phyloP scores from a whole-genome alignment of 1,140 invertebrate species.

The Pseudomyrmex pallidus region DNA sequence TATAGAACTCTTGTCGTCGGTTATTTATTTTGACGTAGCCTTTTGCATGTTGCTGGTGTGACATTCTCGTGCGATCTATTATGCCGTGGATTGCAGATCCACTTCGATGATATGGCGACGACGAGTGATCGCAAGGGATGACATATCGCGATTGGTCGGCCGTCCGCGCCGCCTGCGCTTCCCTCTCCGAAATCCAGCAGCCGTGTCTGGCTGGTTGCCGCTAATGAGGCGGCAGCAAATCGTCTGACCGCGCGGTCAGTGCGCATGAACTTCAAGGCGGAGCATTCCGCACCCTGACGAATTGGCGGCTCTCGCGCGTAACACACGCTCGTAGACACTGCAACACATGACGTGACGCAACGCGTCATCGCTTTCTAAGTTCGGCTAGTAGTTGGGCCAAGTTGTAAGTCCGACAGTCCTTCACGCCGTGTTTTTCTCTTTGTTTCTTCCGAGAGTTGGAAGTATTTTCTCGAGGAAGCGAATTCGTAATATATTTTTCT shows the following conservation, averaged over 20 bases:
- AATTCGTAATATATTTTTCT: neutral
- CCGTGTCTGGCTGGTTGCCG: constrained; percentile 12
- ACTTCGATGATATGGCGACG: constrained; percentile 42
- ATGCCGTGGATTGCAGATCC: constrained; percentile 52
- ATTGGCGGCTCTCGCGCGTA: constrained; percentile 26
- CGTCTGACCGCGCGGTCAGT: neutral
- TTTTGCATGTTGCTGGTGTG: constrained; percentile 10
- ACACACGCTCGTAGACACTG: constrained; percentile 14
- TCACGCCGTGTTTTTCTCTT: neutral
- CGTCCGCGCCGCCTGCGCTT: constrained; percentile 13
- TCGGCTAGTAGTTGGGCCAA: neutral
- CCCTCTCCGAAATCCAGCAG: constrained; percentile 28
- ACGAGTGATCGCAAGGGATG: neutral
- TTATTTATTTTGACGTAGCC: constrained; percentile 15
- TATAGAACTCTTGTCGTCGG: constrained; percentile 20
- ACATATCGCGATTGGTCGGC: constrained; percentile 48
- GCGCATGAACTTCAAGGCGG: constrained; percentile 68
- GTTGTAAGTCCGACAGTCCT: neutral
- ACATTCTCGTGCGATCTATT: constrained; percentile 51
- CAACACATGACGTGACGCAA: constrained; percentile 60
- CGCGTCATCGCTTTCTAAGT: constrained; percentile 47
- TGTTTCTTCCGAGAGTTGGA: neutral
- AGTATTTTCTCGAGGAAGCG: neutral
- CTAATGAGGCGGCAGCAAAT: constrained; percentile 57
- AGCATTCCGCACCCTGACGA: constrained; percentile 42